Base-by-base conservation (phyloP, 2,113 vertebrate genomes). In the Machaerirhynchus nigripectus region DNA sequence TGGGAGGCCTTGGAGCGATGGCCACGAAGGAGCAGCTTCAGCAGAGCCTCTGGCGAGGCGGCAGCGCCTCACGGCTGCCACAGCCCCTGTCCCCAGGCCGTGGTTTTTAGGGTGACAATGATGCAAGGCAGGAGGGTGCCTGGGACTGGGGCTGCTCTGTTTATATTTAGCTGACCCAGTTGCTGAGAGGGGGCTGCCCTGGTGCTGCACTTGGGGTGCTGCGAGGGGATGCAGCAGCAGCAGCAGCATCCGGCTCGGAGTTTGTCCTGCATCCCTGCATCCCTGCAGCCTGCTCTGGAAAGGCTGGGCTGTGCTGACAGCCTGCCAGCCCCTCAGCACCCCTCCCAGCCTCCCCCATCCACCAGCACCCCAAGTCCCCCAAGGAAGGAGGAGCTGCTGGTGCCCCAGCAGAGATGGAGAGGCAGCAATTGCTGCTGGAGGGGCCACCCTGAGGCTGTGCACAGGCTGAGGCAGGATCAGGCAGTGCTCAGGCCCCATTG, bases 141-240 rank as follows among this genome's bases (percentile, higher is more conserved):
- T 93, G 90, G n/a, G 80, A 31, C 90, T 1, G 14, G 64, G 1
- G 7, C 93, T 88, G 85, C 93, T 85, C 84, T 27, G 26, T 91
- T 91, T 96, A 97, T 88, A 93, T 95, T 86, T 92, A 93, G 92
- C 92, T 92, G 96, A 90, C 95, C 95, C 83, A 92, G 50, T 94
- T 95, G 88, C 92, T 33, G 86, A 82, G 92, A 2, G 2, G 80
- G 91, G 63, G 67, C 93, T 90, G 88, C 73, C 44, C 73, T 57
- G 64, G 55, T 63, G 90, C 87, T 4, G 16, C 31, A 4, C 21
- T 42, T 46, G 42, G 87, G 79, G 33, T 53, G 42, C 59, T 73
- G 88, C 2, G 10, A 59, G 35, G 35, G 89, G 70, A 55, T 49
- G 40, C 63, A 63, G 73, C 61, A 67, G 30, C 35, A 65, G 64